Evolutionary conservation across 1,140 invertebrate genomes (phyloP), one percentile per base, ranked within the genome.

Genomic region (Leguminivora glycinivorella): DNA sequence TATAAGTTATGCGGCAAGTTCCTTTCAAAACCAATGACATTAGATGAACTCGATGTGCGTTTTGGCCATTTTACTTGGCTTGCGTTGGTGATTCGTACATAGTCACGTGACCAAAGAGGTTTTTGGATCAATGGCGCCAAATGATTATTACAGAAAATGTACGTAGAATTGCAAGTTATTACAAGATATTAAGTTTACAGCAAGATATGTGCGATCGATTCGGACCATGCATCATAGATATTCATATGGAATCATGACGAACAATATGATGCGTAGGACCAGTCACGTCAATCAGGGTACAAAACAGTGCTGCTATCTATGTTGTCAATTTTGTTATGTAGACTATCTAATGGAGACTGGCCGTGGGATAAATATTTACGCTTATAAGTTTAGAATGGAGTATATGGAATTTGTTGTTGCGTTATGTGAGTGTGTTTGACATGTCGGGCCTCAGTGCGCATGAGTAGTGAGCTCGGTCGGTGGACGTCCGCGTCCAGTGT

Each of bases 121-220:
- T 91, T 90, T 91, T 85, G 84, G 88, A 92, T 91, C 91, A 92
- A 92, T 92, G 91, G 91, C 91, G 91, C 91, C 89, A 92, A 92
- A 92, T 87, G 83, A 82, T 80, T 91, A 73, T 87, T 84, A 82
- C 75, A 84, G 87, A 89, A 89, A 91, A 89, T 89, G 90, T 90
- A 89, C 79, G 89, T 87, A 81, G 83, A 82, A 74, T 85, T 78
- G 67, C 70, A 82, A 74, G 74, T 82, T 68, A 87, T 81, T 84
- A 82, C 75, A 76, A 72, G 73, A 76, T 88, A 74, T 70, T 83
- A 25, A 73, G 75, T 58, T 70, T 72, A 75, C 80, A 72, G 76
- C 80, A 79, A 83, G 82, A 79, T 73, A 75, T 86, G 72, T 88
- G 78, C 79, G 77, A 78, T 79, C 86, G 81, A 88, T 87, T 87